Conservation (phyloP, 1,140 invertebrate genomes). For the Portunus trituberculatus region DNA sequence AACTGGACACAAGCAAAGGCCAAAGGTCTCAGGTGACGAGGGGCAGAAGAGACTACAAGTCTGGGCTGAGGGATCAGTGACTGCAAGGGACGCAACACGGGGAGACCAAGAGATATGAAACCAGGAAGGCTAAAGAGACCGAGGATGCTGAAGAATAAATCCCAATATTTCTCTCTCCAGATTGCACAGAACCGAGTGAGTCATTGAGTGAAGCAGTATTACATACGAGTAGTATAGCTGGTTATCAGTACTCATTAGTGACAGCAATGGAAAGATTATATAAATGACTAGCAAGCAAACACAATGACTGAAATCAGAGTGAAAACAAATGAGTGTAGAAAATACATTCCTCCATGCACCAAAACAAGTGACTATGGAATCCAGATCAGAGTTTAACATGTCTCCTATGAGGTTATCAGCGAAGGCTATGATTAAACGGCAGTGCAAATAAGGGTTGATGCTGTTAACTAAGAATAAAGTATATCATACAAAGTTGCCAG, state of each 20-base stretch:
- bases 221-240: background rate
- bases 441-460: constrained; percentile 70
- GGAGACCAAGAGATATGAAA: background rate
- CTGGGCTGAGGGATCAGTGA: background rate
- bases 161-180: background rate
- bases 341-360: constrained; percentile 61
- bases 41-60: background rate
- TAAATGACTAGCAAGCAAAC: constrained; percentile 66
- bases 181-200: constrained; percentile 2
- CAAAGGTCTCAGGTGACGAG: background rate
- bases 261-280: constrained; percentile 65
- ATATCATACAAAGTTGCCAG: constrained; percentile 67
- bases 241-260: constrained; percentile 15
- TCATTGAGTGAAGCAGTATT: constrained; percentile 12
- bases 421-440: constrained; percentile 64
- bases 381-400: constrained; percentile 56
- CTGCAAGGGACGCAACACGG: background rate
- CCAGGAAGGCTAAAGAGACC: background rate
- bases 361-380: constrained; percentile 56
- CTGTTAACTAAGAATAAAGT: constrained; percentile 67
- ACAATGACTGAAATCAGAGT: constrained; percentile 64
- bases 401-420: constrained; percentile 49
- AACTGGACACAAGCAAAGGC: constrained; percentile 8
- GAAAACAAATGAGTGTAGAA: constrained; percentile 30
- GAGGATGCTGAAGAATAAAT: constrained; percentile 3